Conservation (phyloP, 92 coral and sea anemone genomes). For the Isaurus tuberculatus region DNA sequence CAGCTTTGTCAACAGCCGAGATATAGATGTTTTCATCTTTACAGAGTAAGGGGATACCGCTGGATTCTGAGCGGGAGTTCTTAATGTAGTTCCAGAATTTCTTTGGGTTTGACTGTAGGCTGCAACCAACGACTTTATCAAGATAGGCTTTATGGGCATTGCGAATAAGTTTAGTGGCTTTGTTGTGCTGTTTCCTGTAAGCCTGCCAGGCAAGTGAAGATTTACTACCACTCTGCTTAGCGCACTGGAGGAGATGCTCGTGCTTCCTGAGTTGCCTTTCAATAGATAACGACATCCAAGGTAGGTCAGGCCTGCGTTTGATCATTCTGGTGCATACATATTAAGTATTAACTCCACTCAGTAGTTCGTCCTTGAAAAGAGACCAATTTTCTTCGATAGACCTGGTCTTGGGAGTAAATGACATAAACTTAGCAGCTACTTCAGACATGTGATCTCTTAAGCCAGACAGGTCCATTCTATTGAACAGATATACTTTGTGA, state of each 20-base stretch:
- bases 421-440: neutral
- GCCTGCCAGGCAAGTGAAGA: neutral
- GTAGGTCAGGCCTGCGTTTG: conserved; percentile 41
- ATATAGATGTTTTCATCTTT: neutral
- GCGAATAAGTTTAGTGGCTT: conserved; percentile 43
- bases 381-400: neutral
- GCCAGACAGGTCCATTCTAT: neutral
- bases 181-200: conserved; percentile 30
- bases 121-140: conserved; percentile 50
- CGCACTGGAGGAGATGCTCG: conserved; percentile 53
- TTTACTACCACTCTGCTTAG: conserved; percentile 2
- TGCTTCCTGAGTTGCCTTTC: conserved; percentile 59
- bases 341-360: neutral
- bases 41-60: conserved; percentile 55
- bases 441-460: neutral
- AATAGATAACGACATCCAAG: conserved; percentile 44
- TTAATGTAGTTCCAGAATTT: conserved; percentile 50
- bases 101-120: conserved; percentile 44
- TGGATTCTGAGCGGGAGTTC: conserved; percentile 41
- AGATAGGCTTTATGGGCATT: conserved; percentile 54
- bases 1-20: conserved; percentile 55
- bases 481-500: neutral
- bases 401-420: neutral
- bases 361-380: neutral
- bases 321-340: conserved; percentile 14